Conservation (phyloP, 2,113 vertebrate genomes). For the Hucho hucho region DNA sequence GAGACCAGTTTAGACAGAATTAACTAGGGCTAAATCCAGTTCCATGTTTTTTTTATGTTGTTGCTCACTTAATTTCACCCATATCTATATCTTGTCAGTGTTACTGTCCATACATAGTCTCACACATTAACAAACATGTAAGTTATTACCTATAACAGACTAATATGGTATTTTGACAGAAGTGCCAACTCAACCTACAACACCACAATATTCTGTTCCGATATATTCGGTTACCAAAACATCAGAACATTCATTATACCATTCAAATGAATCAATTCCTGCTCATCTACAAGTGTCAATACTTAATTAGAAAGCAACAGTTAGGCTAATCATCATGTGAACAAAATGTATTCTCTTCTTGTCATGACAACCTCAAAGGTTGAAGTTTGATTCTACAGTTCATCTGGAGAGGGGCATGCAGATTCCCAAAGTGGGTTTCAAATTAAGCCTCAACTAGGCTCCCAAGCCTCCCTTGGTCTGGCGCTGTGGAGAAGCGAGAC, state of each 20-base stretch:
- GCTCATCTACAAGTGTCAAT: slow-evolving; percentile 16
- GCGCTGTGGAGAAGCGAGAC: slow-evolving; percentile 25
- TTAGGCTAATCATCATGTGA: slow-evolving; percentile 64
- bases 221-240: too few relatives aligned
- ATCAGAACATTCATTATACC: too few relatives aligned
- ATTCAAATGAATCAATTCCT: slow-evolving; percentile 22
- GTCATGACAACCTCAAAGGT: slow-evolving; percentile 72
- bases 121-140: slow-evolving; percentile 46
- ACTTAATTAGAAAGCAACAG: slow-evolving; percentile 62
- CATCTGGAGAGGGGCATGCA: background rate
- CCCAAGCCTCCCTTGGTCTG: slow-evolving; percentile 47
- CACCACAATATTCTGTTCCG: slow-evolving; percentile 15
- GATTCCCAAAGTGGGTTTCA: slow-evolving; percentile 33
- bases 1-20: too few relatives aligned
- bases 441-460: slow-evolving; percentile 56
- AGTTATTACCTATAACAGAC: slow-evolving; percentile 35
- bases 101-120: slow-evolving; percentile 28
- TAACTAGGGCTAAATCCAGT: background rate
- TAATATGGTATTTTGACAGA: slow-evolving; percentile 43
- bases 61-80: background rate
- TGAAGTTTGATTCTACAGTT: slow-evolving; percentile 57
- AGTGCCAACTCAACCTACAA: slow-evolving; percentile 24
- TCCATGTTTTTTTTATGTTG: slow-evolving; percentile 1
- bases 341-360: slow-evolving; percentile 55
- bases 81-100: background rate